Evolutionary conservation across 2,888 invertebrate species (phyloP).

Genomic region (Andricus quercusramuli): DNA sequence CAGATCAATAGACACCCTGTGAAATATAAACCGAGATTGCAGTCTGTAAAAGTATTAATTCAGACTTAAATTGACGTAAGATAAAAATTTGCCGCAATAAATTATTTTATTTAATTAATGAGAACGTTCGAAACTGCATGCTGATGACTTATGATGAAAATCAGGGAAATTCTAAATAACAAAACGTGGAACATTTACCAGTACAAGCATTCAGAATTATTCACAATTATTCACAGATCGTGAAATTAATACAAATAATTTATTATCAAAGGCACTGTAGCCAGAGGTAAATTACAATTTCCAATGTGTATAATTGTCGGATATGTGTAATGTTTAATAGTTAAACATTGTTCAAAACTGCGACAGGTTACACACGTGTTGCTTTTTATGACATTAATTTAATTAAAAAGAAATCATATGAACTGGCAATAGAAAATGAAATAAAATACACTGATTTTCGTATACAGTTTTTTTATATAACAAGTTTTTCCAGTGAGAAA

Average conservation of each 20-base stretch:
- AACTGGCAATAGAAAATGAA: neutral
- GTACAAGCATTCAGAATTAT: conserved; percentile 1
- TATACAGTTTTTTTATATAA: neutral
- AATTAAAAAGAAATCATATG: neutral
- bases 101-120: no score
- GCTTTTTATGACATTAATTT: conserved; percentile 11
- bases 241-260: conserved; percentile 27
- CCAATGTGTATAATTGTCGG: conserved; percentile 12
- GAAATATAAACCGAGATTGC: no score
- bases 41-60: no score
- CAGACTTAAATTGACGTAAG: no score
- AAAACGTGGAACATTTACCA: neutral
- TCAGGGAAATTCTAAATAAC: neutral
- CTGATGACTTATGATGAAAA: neutral
- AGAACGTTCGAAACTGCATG: neutral
- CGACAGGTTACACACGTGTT: neutral
- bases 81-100: no score
- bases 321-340: conserved; percentile 28
- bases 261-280: conserved; percentile 18
- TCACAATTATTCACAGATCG: conserved; percentile 21
- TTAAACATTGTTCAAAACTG: conserved; percentile 14
- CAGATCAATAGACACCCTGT: no score
- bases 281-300: conserved; percentile 36
- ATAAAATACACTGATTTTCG: neutral
- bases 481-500: neutral